Conservation (phyloP, 2,797 vertebrate species). For the Delichon dasypus region DNA sequence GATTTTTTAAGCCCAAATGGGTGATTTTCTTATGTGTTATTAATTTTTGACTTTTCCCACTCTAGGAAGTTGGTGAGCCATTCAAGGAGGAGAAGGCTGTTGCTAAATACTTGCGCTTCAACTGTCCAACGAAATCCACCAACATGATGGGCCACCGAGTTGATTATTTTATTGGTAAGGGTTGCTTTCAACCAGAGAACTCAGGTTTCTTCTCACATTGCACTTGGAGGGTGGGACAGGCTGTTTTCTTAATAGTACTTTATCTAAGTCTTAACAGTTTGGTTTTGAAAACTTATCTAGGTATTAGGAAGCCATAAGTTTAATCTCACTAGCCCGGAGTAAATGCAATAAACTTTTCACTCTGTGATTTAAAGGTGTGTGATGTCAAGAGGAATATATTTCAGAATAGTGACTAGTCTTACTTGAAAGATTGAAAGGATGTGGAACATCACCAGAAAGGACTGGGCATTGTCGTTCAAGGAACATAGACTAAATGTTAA, state of each 20-base stretch:
- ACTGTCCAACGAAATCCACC: slow-evolving; percentile 97
- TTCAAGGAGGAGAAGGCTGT: slow-evolving; percentile 98
- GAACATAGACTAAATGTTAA: neutral
- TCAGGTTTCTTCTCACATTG: neutral
- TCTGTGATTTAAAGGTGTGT: neutral
- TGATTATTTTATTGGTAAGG: slow-evolving; percentile 96
- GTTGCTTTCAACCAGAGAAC: neutral
- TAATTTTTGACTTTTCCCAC: slow-evolving; percentile 44
- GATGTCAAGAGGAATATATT: neutral
- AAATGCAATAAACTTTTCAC: neutral
- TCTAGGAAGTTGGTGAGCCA: slow-evolving; percentile 94
- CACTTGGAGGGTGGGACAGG: neutral
- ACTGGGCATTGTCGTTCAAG: neutral
- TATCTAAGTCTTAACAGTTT: neutral
- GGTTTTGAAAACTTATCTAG: neutral
- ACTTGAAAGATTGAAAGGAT: neutral
- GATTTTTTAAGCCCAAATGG: neutral
- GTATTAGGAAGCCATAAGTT: neutral
- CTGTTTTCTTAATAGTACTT: neutral
- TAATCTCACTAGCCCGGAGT: neutral
- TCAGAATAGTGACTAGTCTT: neutral
- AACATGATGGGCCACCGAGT: slow-evolving; percentile 98
- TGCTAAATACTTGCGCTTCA: slow-evolving; percentile 97
- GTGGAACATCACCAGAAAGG: neutral
- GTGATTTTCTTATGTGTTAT: neutral